Evolutionary conservation across 2,888 invertebrate genomes (phyloP), one percentile per base, ranked within the genome.

Genomic region (Ashinkailepas kermadecensis): DNA sequence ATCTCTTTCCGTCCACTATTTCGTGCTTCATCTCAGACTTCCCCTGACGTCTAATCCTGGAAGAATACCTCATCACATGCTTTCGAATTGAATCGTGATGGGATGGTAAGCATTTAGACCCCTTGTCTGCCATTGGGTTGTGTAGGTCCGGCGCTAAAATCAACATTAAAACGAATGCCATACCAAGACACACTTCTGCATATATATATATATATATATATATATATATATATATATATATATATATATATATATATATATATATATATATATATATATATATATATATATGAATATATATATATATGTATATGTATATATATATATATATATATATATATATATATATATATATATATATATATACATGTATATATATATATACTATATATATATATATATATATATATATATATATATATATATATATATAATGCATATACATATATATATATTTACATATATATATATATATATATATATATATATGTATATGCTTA

Each of bases 381-480:
- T 54, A 80, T 54, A 80, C n/a, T 80, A 80, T 39, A 56, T 54
- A 80, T 54, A 57, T 80, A 39, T 39, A 39, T 39, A 39, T 39
- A 39, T 4, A 39, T 39, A 39, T 39, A 39, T 39, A 56, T 54
- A 80, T 7, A 80, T 54, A 80, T 54, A 56, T 11, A 54, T 54
- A 80, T 54, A 80, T 80, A 80, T 39, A 56, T 54, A 80, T 54
- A 57, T 80, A 57, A n/a, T n/a, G n/a, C n/a, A n/a, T n/a, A n/a
- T n/a, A n/a, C n/a, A n/a, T n/a, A n/a, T n/a, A n/a, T n/a, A n/a
- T n/a, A n/a, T n/a, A n/a, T n/a, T n/a, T n/a, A n/a, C n/a, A n/a
- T 18, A 64, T 64, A 18, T 64, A 64, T 18, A 18, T 18, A 18
- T 64, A 64, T 64, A 64, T 64, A 64, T 64, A 64, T 64, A 64